Base-by-base conservation (phyloP, 2,113 vertebrate genomes). In the Pluvialis apricaria region DNA sequence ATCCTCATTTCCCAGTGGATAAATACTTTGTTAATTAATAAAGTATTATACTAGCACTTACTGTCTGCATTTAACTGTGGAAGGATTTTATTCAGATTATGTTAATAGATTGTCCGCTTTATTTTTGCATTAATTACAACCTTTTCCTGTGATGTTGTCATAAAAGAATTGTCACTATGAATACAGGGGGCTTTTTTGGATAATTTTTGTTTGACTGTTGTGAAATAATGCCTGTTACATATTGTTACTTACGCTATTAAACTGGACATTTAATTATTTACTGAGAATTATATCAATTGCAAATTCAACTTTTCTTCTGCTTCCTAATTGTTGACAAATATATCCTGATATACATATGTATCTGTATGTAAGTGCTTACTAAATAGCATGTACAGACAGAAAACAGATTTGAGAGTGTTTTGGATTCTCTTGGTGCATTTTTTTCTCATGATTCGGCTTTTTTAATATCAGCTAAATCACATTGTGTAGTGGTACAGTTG, bases 1-100 rank as follows among this genome's bases (percentile, higher is more conserved):
- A 98, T 98, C 97, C 97, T 97, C 92, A 94, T 98, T 98, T 98
- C 98, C 98, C 98, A 97, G 91, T 97, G 97, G 98, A 98, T 98
- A 98, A 98, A 98, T 98, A 96, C 97, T 98, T 98, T 90, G 96
- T 98, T 98, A 98, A 98, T 98, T 98, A 98, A 98, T 98, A 98
- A 98, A 98, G 97, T 97, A 97, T 98, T 98, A 98, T 98, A 97
- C 84, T 95, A 97, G 96, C 96, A 97, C 91, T 98, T 98, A 98
- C 97, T 96, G 96, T 94, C 97, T 97, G 92, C 93, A 92, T 98
- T 98, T 98, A 97, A 97, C 96, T 96, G 96, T 96, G 77, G 83
- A 96, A 97, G 98, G 97, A 97, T 97, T 98, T 98, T 96, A 97
- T 98, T 97, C 98, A 98, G 97, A 98, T 98, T 98, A 98, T 98